Evolutionary conservation across 2,888 invertebrate species (phyloP).

Genomic region (Nesidiocoris tenuis): DNA sequence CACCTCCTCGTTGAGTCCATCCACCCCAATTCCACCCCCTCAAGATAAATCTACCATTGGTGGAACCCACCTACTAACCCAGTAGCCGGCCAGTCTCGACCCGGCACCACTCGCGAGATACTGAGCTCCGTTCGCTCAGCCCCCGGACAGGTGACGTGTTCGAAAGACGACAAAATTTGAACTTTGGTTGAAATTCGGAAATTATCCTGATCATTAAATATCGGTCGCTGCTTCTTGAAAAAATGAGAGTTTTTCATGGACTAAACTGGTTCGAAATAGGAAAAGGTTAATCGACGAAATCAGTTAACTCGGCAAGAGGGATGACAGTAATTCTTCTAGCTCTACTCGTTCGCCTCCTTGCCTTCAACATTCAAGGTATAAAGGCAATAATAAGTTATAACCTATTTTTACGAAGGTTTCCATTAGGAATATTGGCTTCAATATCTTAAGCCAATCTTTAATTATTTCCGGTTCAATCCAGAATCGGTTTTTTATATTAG

Average conservation of each 20-base stretch:
- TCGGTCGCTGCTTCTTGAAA: not conserved
- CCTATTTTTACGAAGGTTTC: too few relatives aligned
- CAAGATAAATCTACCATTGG: not conserved
- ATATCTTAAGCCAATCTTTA: too few relatives aligned
- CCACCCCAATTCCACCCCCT: not conserved
- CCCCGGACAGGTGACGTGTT: not conserved
- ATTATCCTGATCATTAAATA: not conserved
- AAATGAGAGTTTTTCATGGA: not conserved
- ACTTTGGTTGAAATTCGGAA: not conserved
- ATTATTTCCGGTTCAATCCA: too few relatives aligned
- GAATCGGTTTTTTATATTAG: too few relatives aligned
- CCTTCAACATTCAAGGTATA: constrained; percentile 39
- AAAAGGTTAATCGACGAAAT: constrained; percentile 6
- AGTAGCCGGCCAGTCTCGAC: not conserved
- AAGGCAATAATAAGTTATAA: not conserved
- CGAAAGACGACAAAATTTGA: not conserved
- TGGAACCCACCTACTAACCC: not conserved
- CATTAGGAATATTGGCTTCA: too few relatives aligned
- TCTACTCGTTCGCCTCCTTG: constrained; percentile 39
- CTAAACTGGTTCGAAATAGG: not conserved
- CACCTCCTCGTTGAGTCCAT: not conserved
- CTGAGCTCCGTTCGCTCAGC: not conserved
- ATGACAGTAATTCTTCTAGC: constrained; percentile 35
- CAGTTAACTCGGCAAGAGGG: constrained; percentile 21
- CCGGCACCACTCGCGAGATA: not conserved